Evolutionary conservation across 2,113 vertebrate genomes (phyloP), one percentile per base, ranked within the genome.

Genomic region (Nesoenas mayeri): DNA sequence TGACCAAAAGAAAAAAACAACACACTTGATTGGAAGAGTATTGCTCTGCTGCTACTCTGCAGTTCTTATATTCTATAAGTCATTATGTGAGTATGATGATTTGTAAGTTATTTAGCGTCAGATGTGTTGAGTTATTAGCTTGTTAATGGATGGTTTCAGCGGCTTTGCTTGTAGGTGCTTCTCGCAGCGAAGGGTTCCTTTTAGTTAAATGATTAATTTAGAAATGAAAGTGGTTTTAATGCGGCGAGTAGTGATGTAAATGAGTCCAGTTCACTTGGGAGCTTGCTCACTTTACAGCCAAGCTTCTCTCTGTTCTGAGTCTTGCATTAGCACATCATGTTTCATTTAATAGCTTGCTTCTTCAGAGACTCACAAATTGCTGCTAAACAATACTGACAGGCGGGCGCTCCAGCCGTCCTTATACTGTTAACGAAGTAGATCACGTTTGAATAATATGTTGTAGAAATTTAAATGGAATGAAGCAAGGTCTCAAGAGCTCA

Each of bases 261-360:
- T 85, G 79, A 93, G 56, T 56, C 31, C 36, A 29, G 79, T 32
- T 94, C 85, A 50, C 70, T 74, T 47, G 92, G 75, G 96, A 91
- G 64, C 69, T 85, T 71, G 62, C 66, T 97, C 89, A 88, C 85
- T 97, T 97, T 15, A 15, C 89, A 94, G 74, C 93, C 54, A 11
- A 69, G 57, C 73, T 88, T 91, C 70, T 69, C 77, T 79, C 17
- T 87, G 5, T 94, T 89, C 64, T 70, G 42, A 15, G 19, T 61
- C 77, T 94, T 87, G 38, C 78, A 51, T 95, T 91, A 85, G 75
- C 91, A 75, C 81, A 47, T 83, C 28, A 12, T 72, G 81, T 91
- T 89, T 97, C 72, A 83, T 94, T 94, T 80, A 94, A 85, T 86
- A 90, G 69, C 87, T 34, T 53, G 26, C 54, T 54, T 74, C 89